These are phyloP conservation scores for Mesorhabditis sp. DNA, from an alignment of 2,888 invertebrate species.

Conservation along the genomic window DNA sequence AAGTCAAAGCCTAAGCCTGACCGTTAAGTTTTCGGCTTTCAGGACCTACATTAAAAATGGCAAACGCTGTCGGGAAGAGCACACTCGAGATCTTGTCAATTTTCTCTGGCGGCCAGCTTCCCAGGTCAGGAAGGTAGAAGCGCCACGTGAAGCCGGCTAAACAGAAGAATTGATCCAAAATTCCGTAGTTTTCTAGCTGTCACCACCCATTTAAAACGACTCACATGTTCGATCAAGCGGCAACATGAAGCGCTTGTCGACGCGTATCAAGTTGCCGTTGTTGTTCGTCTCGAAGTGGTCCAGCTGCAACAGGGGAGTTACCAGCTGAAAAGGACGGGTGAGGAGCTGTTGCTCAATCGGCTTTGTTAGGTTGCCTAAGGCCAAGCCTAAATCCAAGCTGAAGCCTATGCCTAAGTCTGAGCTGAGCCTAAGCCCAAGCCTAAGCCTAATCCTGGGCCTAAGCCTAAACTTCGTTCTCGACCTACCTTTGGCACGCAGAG, in stretches of 20 bases:
- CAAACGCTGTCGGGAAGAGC: constrained; percentile 54
- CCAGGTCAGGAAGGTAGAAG: constrained; percentile 16
- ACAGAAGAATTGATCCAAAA: background rate
- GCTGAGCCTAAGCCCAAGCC: background rate
- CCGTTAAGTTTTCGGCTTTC: background rate
- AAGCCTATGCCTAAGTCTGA: background rate
- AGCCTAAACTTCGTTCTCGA: background rate
- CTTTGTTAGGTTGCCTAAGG: background rate
- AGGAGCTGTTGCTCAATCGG: background rate
- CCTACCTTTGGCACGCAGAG: background rate
- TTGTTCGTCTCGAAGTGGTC: constrained; percentile 33
- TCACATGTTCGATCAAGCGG: constrained; percentile 28
- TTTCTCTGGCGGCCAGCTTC: constrained; percentile 46
- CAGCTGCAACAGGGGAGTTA: constrained; percentile 25
- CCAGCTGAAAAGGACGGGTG: constrained; percentile 25
- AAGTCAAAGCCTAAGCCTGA: background rate
- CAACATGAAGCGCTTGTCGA: constrained; percentile 36
- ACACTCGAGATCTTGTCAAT: constrained; percentile 50
- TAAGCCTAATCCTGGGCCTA: background rate
- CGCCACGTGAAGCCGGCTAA: background rate
- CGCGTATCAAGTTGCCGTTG: background rate
- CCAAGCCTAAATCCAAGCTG: background rate
- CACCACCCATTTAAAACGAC: constrained; percentile 8
- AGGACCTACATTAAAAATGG: constrained; percentile 55
- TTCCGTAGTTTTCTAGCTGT: background rate